A percentile compares a stretch with the other conserved stretches of the same genome.
Conservation (phyloP, 2,797 vertebrate species). For the Gephyroberyx darwinii region DNA sequence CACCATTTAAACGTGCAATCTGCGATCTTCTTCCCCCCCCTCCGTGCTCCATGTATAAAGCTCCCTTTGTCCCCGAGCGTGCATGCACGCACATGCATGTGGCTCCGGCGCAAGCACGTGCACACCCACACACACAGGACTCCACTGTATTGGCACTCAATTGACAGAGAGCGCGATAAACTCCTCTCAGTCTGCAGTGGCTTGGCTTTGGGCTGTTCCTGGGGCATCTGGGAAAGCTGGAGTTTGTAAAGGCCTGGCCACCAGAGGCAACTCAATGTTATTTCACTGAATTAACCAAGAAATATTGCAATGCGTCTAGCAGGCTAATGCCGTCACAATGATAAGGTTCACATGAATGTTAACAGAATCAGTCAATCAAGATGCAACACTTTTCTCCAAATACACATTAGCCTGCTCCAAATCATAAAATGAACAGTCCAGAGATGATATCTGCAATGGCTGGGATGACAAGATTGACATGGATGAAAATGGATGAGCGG, state of each 20-base stretch:
- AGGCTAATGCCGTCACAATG: background rate
- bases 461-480: too few relatives aligned
- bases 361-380: background rate
- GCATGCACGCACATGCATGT: constrained; percentile 44
- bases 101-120: constrained; percentile 46
- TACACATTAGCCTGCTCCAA: too few relatives aligned
- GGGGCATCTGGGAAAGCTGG: constrained; percentile 24
- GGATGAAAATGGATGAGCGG: too few relatives aligned
- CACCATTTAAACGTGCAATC: constrained; percentile 44
- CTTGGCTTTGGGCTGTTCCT: constrained; percentile 45
- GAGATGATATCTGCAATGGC: too few relatives aligned
- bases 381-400: too few relatives aligned
- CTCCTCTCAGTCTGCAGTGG: constrained; percentile 57
- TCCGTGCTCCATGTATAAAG: constrained; percentile 70
- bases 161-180: constrained; percentile 70
- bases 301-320: background rate
- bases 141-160: constrained; percentile 75
- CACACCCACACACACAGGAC: constrained; percentile 56
- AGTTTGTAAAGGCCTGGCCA: constrained; percentile 22
- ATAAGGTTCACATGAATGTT: background rate
- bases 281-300: background rate
- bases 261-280: background rate
- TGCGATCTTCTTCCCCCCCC: constrained; percentile 35
- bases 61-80: constrained; percentile 68
- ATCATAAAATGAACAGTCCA: too few relatives aligned